Conservation (phyloP, 2,888 invertebrate genomes). For the Poecilobothrus nobilitatus region DNA sequence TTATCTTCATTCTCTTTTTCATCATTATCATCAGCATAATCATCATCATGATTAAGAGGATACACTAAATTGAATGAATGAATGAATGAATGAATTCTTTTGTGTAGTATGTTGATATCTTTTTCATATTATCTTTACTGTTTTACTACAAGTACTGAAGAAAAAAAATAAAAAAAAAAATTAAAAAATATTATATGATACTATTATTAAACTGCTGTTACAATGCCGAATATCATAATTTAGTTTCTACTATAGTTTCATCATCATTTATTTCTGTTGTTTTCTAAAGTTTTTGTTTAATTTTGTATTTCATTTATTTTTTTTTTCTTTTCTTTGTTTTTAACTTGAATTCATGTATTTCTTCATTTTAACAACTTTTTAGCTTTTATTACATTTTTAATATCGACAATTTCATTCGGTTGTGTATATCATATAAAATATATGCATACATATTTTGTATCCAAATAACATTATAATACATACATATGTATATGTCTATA, state of each 20-base stretch:
- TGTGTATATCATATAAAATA: too few relatives aligned
- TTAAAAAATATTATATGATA: neutral
- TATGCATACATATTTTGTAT: too few relatives aligned
- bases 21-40: too few relatives aligned
- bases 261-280: neutral
- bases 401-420: too few relatives aligned
- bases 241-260: too few relatives aligned
- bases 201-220: neutral
- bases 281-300: neutral
- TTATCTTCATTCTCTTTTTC: too few relatives aligned
- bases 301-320: neutral
- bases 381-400: constrained; percentile 2
- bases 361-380: neutral
- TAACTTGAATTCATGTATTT: neutral
- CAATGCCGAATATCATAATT: neutral
- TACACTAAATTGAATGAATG: neutral
- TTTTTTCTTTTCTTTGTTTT: neutral
- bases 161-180: too few relatives aligned
- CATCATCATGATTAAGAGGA: neutral
- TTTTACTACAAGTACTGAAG: neutral
- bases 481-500: too few relatives aligned
- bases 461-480: too few relatives aligned
- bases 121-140: neutral
- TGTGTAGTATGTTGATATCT: neutral
- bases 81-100: neutral